Percentiles rank a stretch among this genome's conserved stretches.
Evolutionary conservation across 2,797 vertebrate genomes (phyloP).

Genomic region (Alauda arvensis): DNA sequence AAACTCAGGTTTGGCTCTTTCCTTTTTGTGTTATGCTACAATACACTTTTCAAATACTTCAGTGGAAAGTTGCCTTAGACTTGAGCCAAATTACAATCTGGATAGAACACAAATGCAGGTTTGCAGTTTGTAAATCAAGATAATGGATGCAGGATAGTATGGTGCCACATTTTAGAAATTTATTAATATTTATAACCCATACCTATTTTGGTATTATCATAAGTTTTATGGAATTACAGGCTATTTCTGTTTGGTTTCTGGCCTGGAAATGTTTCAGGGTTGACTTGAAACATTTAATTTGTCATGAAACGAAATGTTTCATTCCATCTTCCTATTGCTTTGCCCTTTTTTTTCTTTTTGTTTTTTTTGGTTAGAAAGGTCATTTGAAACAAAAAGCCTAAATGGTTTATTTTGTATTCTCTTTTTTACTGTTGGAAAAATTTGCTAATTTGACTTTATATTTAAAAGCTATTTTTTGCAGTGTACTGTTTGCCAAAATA

Average conservation of each 20-base stretch:
- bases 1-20: not conserved
- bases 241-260: conserved; percentile 41
- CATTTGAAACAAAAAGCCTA: conserved; percentile 31
- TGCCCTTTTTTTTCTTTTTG: not conserved
- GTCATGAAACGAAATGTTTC: conserved; percentile 20
- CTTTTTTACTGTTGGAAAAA: conserved; percentile 16
- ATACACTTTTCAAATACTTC: not conserved
- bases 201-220: not conserved
- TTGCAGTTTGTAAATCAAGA: conserved; percentile 12
- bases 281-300: conserved; percentile 35
- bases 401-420: conserved; percentile 1
- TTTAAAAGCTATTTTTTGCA: conserved; percentile 7
- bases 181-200: not conserved
- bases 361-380: not conserved
- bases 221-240: not conserved
- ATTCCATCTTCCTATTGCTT: conserved; percentile 36
- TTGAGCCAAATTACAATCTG: not conserved
- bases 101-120: not conserved
- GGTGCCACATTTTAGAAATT: not conserved
- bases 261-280: conserved; percentile 24
- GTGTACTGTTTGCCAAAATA: not conserved
- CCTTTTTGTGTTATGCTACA: not conserved
- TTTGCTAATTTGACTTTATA: not conserved
- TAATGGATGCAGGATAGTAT: not conserved
- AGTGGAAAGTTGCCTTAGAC: not conserved